Evolutionary conservation across 2,113 vertebrate genomes (phyloP).

Genomic region (Vicugna pacos): DNA sequence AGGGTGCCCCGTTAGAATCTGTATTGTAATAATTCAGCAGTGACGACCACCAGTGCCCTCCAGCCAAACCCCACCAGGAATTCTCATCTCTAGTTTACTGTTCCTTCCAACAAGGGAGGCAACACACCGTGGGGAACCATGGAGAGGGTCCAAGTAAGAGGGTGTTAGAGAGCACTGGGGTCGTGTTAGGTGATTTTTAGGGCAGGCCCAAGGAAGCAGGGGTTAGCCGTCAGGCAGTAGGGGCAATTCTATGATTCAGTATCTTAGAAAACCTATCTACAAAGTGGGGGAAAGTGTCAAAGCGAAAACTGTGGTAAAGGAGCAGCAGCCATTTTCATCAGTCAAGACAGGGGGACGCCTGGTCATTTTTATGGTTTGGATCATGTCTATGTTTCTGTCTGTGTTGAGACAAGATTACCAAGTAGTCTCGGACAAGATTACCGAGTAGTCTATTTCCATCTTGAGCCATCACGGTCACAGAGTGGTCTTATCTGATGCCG

Average conservation of each 20-base stretch:
- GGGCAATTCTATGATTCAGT: neutral
- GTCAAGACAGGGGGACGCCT: neutral
- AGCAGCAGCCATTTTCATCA: neutral
- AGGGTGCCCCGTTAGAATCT: neutral
- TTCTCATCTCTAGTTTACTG: neutral
- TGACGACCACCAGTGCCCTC: neutral
- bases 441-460: neutral
- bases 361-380: neutral
- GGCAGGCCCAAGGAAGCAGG: neutral
- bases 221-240: neutral
- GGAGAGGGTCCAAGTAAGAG: neutral
- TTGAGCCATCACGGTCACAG: neutral
- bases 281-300: neutral
- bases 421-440: neutral
- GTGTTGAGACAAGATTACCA: neutral
- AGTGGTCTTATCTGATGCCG: neutral
- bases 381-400: neutral
- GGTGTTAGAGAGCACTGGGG: neutral
- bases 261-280: neutral
- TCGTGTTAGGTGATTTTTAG: neutral
- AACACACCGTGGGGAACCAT: neutral
- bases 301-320: neutral
- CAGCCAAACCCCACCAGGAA: neutral
- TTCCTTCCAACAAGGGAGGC: neutral
- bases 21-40: neutral